These are phyloP conservation scores for Argyresthia goedartella DNA, from an alignment of 2,888 invertebrate genomes.

Conservation along the genomic window DNA sequence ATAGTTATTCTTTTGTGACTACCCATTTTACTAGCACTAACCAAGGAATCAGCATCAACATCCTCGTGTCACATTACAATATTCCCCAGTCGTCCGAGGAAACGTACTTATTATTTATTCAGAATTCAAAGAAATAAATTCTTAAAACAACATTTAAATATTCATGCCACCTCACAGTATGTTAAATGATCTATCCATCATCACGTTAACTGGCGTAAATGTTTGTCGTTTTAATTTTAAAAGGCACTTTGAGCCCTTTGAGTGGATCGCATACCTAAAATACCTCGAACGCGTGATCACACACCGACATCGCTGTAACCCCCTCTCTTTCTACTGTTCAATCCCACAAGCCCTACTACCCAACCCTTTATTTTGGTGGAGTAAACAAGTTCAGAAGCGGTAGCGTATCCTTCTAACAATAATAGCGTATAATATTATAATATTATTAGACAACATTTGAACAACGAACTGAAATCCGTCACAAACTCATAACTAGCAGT, in stretches of 20 bases:
- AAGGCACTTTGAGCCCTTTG: conserved; percentile 54
- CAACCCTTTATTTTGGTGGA: background rate
- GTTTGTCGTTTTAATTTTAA: conserved; percentile 62
- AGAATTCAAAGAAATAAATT: too few relatives aligned
- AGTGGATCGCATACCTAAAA: conserved; percentile 51
- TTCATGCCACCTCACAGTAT: too few relatives aligned
- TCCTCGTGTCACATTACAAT: too few relatives aligned
- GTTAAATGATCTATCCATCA: conserved; percentile 35
- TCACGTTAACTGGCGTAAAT: conserved; percentile 31
- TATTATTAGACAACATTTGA: too few relatives aligned
- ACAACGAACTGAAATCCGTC: too few relatives aligned
- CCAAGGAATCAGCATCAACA: too few relatives aligned
- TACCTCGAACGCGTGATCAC: conserved; percentile 43
- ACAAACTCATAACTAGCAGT: too few relatives aligned
- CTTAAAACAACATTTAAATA: too few relatives aligned
- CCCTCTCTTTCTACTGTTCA: conserved; percentile 3
- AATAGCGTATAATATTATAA: background rate
- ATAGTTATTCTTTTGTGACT: too few relatives aligned
- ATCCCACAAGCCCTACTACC: background rate
- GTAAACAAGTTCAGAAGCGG: conserved; percentile 2
- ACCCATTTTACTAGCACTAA: too few relatives aligned
- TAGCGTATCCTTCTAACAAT: background rate
- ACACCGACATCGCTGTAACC: conserved; percentile 2
- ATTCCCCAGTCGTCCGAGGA: too few relatives aligned
- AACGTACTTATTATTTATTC: too few relatives aligned